Evolutionary conservation across 2,888 invertebrate genomes (phyloP).

Genomic region (Acleris literana): DNA sequence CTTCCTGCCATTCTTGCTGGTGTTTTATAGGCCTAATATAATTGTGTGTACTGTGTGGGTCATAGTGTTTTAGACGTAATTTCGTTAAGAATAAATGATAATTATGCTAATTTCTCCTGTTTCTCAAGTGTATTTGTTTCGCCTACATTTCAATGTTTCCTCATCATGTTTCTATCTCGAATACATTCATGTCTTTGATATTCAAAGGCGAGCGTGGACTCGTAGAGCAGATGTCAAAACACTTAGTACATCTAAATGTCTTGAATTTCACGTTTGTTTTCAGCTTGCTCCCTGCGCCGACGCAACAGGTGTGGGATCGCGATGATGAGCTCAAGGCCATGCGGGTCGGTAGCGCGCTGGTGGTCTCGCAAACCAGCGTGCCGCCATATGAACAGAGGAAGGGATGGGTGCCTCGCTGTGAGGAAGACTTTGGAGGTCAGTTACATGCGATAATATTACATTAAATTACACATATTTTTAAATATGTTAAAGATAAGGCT

Average conservation of each 20-base stretch:
- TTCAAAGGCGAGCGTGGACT: no score
- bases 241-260: no score
- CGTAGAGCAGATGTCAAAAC: no score
- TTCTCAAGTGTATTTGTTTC: not conserved
- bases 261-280: slow-evolving; percentile 39
- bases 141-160: no score
- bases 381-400: slow-evolving; percentile 97
- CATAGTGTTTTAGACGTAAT: not conserved
- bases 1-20: no score
- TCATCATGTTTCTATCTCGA: not conserved
- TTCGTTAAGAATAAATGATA: not conserved
- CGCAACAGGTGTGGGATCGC: slow-evolving; percentile 94
- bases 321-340: slow-evolving; percentile 89
- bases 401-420: slow-evolving; percentile 95
- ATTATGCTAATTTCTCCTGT: not conserved
- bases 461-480: no score
- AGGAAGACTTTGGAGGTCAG: slow-evolving; percentile 87
- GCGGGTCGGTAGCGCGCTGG: slow-evolving; percentile 85
- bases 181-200: not conserved
- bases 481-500: not conserved
- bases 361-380: slow-evolving; percentile 90
- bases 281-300: slow-evolving; percentile 94
- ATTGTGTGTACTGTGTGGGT: not conserved
- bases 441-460: not conserved
- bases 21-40: not conserved